These are phyloP conservation scores for Atrichornis clamosus DNA, from an alignment of 2,113 vertebrate genomes.

Conservation along the genomic window DNA sequence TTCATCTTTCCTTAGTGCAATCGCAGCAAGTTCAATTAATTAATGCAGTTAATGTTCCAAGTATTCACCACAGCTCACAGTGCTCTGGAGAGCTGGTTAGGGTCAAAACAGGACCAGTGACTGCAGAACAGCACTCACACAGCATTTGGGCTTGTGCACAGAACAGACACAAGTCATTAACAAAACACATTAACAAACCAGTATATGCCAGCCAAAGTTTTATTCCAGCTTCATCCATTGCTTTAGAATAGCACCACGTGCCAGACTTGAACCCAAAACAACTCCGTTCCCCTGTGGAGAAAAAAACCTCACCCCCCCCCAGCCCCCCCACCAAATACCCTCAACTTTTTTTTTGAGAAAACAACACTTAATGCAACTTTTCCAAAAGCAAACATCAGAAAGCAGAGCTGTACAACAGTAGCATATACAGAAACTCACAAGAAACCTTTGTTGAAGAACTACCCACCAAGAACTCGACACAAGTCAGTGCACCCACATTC, in stretches of 20 bases:
- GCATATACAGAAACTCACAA: background rate
- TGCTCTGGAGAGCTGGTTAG: background rate
- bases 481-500: background rate
- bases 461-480: background rate
- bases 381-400: background rate
- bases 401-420: background rate
- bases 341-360: background rate
- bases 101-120: background rate
- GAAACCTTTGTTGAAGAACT: background rate
- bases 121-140: background rate
- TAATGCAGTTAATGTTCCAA: background rate
- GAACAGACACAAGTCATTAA: background rate
- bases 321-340: background rate
- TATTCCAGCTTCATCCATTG: constrained; percentile 24
- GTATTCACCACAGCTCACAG: background rate
- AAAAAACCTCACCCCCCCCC: background rate
- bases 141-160: background rate
- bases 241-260: background rate
- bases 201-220: background rate
- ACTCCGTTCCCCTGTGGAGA: background rate
- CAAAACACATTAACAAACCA: background rate
- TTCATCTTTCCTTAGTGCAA: background rate
- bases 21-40: background rate
- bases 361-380: background rate
- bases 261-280: background rate